A percentile compares a stretch with the other conserved stretches of the same genome.
Conservation (phyloP, 2,113 vertebrate species). For the Butorides virescens region DNA sequence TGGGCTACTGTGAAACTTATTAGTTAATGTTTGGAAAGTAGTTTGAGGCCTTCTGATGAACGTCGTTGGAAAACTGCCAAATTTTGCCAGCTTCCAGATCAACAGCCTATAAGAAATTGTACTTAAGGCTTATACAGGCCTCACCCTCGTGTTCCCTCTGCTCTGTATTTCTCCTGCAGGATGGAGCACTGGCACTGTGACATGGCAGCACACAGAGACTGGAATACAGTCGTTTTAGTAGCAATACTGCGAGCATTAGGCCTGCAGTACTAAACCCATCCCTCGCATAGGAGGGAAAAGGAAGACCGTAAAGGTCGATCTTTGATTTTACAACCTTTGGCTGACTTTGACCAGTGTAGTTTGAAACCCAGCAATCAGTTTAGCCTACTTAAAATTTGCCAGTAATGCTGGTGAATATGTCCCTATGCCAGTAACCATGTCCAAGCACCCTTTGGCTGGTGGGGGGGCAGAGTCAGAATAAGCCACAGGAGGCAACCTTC, state of each 20-base stretch:
- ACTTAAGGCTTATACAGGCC: neutral
- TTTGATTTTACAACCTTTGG: neutral
- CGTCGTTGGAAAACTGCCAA: neutral
- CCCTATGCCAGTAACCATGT: neutral
- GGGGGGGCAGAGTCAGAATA: neutral
- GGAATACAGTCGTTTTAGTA: neutral
- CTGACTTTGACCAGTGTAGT: neutral
- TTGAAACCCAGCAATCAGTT: neutral
- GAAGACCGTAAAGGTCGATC: neutral
- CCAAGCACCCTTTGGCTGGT: neutral
- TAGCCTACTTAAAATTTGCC: neutral
- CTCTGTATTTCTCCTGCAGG: neutral
- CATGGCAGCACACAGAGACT: neutral
- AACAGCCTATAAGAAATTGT: neutral
- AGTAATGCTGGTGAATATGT: neutral
- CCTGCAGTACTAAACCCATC: neutral
- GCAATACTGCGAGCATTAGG: neutral
- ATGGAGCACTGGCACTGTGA: neutral
- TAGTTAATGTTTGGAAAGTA: neutral
- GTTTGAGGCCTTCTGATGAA: neutral
- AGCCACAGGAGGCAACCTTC: neutral
- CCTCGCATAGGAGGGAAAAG: neutral
- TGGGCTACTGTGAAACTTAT: neutral
- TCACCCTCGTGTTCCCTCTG: neutral
- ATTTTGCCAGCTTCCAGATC: neutral